These are phyloP conservation scores for Bubo scandiacus DNA, from an alignment of 2,113 vertebrate genomes.

Conservation along the genomic window DNA sequence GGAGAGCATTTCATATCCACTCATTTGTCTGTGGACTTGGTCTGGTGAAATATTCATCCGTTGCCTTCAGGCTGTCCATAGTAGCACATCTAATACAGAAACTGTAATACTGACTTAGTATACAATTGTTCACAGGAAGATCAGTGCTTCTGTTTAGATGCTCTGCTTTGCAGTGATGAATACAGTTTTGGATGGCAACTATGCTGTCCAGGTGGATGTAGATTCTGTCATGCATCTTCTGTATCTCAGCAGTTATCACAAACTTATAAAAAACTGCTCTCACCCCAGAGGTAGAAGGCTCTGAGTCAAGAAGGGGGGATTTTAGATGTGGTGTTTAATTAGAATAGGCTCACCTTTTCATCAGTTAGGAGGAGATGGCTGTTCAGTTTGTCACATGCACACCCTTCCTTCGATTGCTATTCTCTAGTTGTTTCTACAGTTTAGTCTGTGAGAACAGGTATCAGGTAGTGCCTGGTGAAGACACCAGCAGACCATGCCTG, in stretches of 20 bases:
- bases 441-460: neutral
- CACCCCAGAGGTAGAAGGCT: neutral
- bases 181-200: neutral
- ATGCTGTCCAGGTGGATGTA: neutral
- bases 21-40: neutral
- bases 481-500: neutral
- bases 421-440: neutral
- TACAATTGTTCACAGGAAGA: accelerated
- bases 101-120: neutral
- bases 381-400: neutral
- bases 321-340: neutral
- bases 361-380: neutral
- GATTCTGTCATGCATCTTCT: neutral
- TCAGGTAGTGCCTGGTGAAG: neutral
- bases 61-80: neutral
- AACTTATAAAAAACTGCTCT: neutral
- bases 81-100: neutral
- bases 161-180: neutral
- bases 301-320: neutral
- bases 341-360: neutral
- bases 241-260: neutral
- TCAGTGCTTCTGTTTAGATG: neutral
- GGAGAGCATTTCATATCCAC: neutral
- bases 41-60: neutral
- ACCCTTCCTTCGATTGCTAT: neutral